phyloP scores from a whole-genome alignment of 2,888 invertebrate species.

The Apamea sordens region DNA sequence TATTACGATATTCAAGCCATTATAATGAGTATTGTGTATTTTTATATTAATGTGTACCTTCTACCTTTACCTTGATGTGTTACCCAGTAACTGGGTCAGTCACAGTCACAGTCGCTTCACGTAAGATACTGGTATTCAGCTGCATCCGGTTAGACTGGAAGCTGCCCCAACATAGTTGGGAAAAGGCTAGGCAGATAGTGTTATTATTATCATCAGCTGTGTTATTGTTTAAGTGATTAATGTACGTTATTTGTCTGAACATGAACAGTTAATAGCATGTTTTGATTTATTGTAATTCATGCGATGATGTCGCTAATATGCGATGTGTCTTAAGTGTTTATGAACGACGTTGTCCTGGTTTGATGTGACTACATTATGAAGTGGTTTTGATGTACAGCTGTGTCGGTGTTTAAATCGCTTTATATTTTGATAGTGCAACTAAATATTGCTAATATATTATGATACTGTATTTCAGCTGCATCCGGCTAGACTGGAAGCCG shows the following conservation, averaged over 20 bases:
- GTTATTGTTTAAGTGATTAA: constrained; percentile 73
- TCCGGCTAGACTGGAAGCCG: too few relatives aligned
- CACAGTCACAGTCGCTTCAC: not conserved
- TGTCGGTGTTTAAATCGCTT: constrained; percentile 18
- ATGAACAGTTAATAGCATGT: constrained; percentile 68
- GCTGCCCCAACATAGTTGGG: not conserved
- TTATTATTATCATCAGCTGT: constrained; percentile 17
- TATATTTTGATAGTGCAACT: constrained; percentile 3
- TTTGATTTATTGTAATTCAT: constrained; percentile 70
- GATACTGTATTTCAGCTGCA: not conserved
- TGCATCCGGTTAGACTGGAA: not conserved
- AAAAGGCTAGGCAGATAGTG: not conserved
- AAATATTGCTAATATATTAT: not conserved
- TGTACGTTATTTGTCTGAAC: constrained; percentile 66
- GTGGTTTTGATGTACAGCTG: constrained; percentile 16
- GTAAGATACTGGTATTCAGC: not conserved
- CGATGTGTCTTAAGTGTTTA: constrained; percentile 57
- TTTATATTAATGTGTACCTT: not conserved
- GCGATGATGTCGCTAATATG: constrained; percentile 51
- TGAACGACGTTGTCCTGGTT: constrained; percentile 40
- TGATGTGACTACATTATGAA: constrained; percentile 45
- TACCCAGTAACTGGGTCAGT: not conserved
- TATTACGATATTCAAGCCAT: not conserved
- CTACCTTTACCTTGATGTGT: not conserved
- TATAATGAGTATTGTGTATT: not conserved